A percentile compares a stretch with the other conserved stretches of the same genome.
phyloP scores from a whole-genome alignment of 2,797 vertebrate species.

The Selene dorsalis region DNA sequence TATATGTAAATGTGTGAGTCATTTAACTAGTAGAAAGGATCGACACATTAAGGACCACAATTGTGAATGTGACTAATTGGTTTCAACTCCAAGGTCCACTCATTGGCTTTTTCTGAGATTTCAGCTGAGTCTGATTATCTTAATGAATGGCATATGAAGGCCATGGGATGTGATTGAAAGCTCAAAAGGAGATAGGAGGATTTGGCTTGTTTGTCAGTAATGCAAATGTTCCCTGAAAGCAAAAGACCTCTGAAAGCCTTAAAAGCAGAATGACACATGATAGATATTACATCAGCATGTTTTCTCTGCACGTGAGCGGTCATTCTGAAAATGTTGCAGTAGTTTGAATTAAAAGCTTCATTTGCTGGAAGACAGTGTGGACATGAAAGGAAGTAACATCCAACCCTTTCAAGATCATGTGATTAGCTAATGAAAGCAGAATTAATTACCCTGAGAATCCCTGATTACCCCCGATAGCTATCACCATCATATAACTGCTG shows the following conservation, averaged over 20 bases:
- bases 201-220: neutral
- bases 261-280: neutral
- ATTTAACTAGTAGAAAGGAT: no score
- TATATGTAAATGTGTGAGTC: neutral
- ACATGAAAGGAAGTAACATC: conserved; percentile 15
- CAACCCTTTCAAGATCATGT: conserved; percentile 29
- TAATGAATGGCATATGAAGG: neutral
- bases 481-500: conserved; percentile 40
- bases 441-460: conserved; percentile 38
- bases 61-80: neutral
- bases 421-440: conserved; percentile 50
- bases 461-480: conserved; percentile 44
- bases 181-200: neutral
- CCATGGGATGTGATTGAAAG: neutral
- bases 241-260: neutral
- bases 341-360: neutral
- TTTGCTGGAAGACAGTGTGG: conserved; percentile 28
- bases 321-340: neutral
- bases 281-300: neutral
- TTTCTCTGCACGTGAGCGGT: neutral
- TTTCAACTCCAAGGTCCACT: neutral
- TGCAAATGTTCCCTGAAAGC: neutral
- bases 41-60: no score
- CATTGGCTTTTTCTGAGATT: neutral
- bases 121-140: neutral